Evolutionary conservation across 2,888 invertebrate species (phyloP).

Genomic region (Acrobasis suavella): DNA sequence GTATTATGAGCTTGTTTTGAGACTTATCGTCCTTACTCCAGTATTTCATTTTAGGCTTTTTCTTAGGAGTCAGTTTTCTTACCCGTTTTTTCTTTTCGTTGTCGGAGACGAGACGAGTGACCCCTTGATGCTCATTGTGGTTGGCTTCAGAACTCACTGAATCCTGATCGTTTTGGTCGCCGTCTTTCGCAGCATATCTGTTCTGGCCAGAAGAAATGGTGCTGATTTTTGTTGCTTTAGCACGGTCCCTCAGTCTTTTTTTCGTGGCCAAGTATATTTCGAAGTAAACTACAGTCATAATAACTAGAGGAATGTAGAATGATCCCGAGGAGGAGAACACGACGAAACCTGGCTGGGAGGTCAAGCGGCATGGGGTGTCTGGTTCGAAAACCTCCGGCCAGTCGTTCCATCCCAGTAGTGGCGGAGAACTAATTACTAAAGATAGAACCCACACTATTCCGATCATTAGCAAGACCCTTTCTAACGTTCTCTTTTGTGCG

Average conservation of each 20-base stretch:
- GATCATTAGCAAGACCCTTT: constrained; percentile 93
- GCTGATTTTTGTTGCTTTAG: constrained; percentile 91
- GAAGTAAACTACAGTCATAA: constrained; percentile 98
- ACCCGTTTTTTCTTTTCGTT: constrained; percentile 65
- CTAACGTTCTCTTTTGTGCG: constrained; percentile 94
- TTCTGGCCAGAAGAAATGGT: constrained; percentile 82
- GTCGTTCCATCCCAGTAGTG: constrained; percentile 96
- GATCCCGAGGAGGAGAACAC: constrained; percentile 96
- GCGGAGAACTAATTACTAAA: constrained; percentile 93
- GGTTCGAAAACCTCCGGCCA: constrained; percentile 93
- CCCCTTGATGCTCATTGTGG: constrained; percentile 85
- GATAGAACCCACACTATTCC: constrained; percentile 93
- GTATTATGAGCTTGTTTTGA: constrained; percentile 74
- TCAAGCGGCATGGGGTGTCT: constrained; percentile 91
- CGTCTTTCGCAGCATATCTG: constrained; percentile 72
- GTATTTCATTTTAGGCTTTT: constrained; percentile 79
- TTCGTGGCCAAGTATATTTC: constrained; percentile 97
- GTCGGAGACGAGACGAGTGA: constrained; percentile 58
- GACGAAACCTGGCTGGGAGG: constrained; percentile 94
- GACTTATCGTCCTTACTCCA: constrained; percentile 77
- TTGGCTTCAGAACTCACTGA: constrained; percentile 93
- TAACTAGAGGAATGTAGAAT: constrained; percentile 95
- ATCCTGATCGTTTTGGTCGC: constrained; percentile 85
- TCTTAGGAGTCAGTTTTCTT: constrained; percentile 69
- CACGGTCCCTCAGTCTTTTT: constrained; percentile 90